A percentile compares a stretch with the other conserved stretches of the same genome.
phyloP scores from a whole-genome alignment of 2,797 vertebrate genomes.

The Tragopan temminckii region DNA sequence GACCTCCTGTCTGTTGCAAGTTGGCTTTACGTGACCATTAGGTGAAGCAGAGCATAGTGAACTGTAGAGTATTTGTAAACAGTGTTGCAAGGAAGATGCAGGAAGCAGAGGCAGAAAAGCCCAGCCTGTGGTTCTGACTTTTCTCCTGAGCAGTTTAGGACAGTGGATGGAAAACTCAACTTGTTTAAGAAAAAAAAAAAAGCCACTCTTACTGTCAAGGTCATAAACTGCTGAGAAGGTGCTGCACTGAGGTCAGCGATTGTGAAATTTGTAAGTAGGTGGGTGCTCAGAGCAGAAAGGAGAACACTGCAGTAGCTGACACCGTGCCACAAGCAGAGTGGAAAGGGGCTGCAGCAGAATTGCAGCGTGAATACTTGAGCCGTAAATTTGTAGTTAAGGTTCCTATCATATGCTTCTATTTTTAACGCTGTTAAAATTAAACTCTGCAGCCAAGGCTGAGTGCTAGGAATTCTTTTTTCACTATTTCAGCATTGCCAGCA shows the following conservation, averaged over 20 bases:
- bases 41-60: not conserved
- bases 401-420: conserved; percentile 47
- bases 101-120: not conserved
- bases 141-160: accelerated
- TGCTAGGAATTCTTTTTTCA: conserved; percentile 39
- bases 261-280: not conserved
- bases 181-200: not conserved
- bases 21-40: not conserved
- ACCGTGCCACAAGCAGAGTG: accelerated
- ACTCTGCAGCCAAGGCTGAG: conserved; percentile 40
- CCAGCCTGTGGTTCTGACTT: accelerated
- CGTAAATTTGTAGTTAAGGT: conserved; percentile 48
- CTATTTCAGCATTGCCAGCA: conserved; percentile 36
- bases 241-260: not conserved
- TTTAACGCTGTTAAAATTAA: conserved; percentile 69
- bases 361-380: not conserved
- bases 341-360: not conserved
- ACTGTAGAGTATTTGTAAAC: not conserved
- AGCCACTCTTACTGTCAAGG: not conserved
- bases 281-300: not conserved
- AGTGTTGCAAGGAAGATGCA: not conserved
- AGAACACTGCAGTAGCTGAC: not conserved
- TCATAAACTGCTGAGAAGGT: not conserved
- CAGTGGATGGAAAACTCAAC: not conserved
- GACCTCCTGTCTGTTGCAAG: not conserved